Evolutionary conservation across 1,140 invertebrate genomes (phyloP), one percentile per base, ranked within the genome.

Genomic region (Diprion similis): DNA sequence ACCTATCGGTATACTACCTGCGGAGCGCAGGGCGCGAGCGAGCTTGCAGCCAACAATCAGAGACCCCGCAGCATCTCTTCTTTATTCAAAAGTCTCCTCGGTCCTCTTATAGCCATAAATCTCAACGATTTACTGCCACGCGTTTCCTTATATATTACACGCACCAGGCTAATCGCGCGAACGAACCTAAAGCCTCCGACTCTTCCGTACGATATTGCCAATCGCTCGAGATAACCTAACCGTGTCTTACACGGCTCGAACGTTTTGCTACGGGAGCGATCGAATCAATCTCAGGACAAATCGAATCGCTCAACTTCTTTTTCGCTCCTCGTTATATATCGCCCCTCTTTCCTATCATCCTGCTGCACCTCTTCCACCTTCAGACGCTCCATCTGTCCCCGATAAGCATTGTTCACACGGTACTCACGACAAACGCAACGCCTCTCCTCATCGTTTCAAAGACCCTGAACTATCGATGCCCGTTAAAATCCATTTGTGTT

Each of bases 151-250:
- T 59, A 59, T 59, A 59, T 59, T 59, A 59, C 9, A 59, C 51
- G 9, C 11, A 59, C 11, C n/a, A 13, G 51, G 11, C 51, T 59
- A 59, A 59, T 59, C 51, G 51, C 51, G 51, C n/a, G 51, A 59
- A 59, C 51, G 11, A 59, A 59, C 51, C 51, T 59, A 8, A 59
- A 59, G 51, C 51, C n/a, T 37, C 24, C 51, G 3, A 17, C 51
- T 59, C 11, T 17, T 59, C 11, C 51, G 6, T 15, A 59, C 51
- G 51, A 59, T 59, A 59, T 59, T 59, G 51, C 51, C 51, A 59
- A 59, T 59, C 51, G 51, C 51, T 59, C 51, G 51, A 59, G 51
- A 59, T 59, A 59, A 59, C 51, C 51, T 59, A 59, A 59, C 51
- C 51, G 51, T 59, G 51, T 59, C 51, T 59, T 59, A 59, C 51